Evolutionary conservation across 2,888 invertebrate genomes (phyloP).

Genomic region (Acrocyrtus sp.): DNA sequence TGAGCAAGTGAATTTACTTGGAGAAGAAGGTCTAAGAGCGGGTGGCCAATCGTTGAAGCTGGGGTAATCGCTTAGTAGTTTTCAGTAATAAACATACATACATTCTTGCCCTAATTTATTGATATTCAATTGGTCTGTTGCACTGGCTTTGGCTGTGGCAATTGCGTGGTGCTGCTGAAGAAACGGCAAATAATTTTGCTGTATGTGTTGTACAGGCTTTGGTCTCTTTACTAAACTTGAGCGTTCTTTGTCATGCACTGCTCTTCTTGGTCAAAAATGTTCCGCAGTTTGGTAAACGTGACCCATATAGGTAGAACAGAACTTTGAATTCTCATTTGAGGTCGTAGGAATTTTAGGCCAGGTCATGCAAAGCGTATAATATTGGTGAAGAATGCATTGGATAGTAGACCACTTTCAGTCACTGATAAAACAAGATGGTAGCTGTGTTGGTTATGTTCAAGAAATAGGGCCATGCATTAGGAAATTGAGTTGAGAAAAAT

Average conservation of each 20-base stretch:
- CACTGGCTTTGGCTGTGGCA: conserved; percentile 32
- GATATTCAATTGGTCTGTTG: too few species aligned
- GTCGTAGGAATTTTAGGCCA: too few species aligned
- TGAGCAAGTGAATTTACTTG: conserved; percentile 94
- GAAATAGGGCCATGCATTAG: not conserved
- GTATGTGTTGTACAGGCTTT: conserved; percentile 43
- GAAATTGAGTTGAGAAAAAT: not conserved
- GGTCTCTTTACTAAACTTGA: conserved; percentile 47
- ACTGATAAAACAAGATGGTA: not conserved
- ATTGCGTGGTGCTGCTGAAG: too few species aligned
- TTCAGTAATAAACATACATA: too few species aligned
- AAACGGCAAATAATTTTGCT: too few species aligned
- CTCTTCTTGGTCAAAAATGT: too few species aligned
- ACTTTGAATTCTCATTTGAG: too few species aligned
- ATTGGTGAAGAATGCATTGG: conserved; percentile 33
- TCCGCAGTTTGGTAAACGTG: too few species aligned
- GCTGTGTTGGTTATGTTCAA: not conserved
- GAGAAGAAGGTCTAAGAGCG: conserved; percentile 94
- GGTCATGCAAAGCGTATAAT: too few species aligned
- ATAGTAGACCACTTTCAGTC: conserved; percentile 16
- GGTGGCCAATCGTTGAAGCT: conserved; percentile 97
- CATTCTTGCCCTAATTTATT: too few species aligned
- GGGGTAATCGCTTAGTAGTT: conserved; percentile 78
- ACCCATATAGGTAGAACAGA: too few species aligned
- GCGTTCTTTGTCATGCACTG: too few species aligned